Conservation (phyloP, 2,113 vertebrate genomes). For the Heteronetta atricapilla region DNA sequence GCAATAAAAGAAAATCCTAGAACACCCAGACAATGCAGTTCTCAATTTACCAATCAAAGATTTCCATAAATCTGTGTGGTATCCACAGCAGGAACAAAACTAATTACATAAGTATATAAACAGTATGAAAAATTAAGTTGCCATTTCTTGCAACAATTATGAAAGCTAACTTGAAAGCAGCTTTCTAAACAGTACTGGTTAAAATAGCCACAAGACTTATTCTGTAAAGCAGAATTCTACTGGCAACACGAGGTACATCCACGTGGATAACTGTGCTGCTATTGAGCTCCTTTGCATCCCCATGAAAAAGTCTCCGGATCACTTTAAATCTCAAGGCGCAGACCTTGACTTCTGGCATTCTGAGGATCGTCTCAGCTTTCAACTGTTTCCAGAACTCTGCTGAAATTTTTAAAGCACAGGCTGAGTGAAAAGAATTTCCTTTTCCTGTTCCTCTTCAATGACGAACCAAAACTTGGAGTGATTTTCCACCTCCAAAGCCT, state of each 20-base stretch:
- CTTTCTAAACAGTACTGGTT: not conserved
- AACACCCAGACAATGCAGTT: not conserved
- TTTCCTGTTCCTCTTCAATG: not conserved
- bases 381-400: not conserved
- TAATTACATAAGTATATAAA: not conserved
- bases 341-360: not conserved
- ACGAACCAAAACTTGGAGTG: not conserved
- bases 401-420: not conserved
- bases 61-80: not conserved
- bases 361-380: not conserved
- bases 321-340: not conserved
- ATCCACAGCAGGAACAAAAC: not conserved
- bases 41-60: not conserved
- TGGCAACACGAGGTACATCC: not conserved
- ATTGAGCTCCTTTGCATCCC: not conserved
- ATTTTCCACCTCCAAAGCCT: not conserved
- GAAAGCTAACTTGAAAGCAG: not conserved
- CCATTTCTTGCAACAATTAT: not conserved
- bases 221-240: not conserved
- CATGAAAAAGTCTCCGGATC: not conserved
- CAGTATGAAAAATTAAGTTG: not conserved
- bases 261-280: not conserved
- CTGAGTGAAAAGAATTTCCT: not conserved
- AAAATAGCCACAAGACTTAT: not conserved
- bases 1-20: not conserved